Conservation (phyloP, 2,797 vertebrate genomes). For the Mormyrus proboscirostris region DNA sequence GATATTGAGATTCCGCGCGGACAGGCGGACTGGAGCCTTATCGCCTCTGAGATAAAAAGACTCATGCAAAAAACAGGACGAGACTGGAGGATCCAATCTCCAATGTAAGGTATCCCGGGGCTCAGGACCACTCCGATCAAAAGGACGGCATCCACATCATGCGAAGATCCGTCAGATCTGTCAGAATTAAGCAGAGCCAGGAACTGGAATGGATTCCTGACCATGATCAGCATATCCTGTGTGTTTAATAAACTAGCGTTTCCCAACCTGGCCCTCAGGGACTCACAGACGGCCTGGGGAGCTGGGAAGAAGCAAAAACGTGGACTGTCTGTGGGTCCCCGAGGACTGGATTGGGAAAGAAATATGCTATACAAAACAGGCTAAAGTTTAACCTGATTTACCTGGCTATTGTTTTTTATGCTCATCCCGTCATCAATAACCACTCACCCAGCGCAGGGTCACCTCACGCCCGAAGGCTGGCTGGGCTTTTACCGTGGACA, state of each 20-base stretch:
- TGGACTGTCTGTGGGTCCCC: background rate
- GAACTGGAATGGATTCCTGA: background rate
- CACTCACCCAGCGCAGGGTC: background rate
- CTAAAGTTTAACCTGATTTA: background rate
- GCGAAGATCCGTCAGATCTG: background rate
- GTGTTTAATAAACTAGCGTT: background rate
- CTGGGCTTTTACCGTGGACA: background rate
- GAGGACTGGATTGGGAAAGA: background rate
- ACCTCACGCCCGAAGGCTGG: background rate
- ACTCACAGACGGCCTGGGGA: background rate
- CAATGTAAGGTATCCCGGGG: background rate
- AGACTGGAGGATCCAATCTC: background rate
- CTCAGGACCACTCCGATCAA: background rate
- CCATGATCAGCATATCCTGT: background rate
- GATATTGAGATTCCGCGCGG: background rate
- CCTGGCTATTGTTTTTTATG: background rate
- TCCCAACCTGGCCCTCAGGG: background rate
- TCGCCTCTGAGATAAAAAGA: background rate
- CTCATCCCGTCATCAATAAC: background rate
- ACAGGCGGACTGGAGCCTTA: background rate
- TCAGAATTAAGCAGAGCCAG: background rate
- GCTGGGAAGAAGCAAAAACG: too few relatives aligned
- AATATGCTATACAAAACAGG: background rate
- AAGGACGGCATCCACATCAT: background rate
- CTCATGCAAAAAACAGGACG: background rate